Conservation (phyloP, 2,888 invertebrate species). For the Epistrophella euchroma region DNA sequence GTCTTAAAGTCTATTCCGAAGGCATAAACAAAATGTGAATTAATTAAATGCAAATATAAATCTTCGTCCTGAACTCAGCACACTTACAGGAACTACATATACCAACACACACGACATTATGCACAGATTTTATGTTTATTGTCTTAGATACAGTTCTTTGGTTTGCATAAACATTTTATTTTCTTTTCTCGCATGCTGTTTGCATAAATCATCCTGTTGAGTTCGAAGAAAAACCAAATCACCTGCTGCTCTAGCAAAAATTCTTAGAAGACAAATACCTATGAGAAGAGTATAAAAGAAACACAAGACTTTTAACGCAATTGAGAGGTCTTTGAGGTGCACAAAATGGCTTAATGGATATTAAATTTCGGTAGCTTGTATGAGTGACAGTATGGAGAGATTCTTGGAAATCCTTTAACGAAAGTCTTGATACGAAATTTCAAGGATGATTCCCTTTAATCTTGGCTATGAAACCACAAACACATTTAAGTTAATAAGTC, state of each 20-base stretch:
- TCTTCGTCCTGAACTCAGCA: conserved; percentile 6
- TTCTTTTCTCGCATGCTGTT: conserved; percentile 1
- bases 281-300: neutral
- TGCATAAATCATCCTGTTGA: conserved; percentile 27
- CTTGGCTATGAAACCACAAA: conserved; percentile 1
- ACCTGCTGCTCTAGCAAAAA: conserved; percentile 18
- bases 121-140: conserved; percentile 35
- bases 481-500: neutral
- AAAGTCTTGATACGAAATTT: neutral
- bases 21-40: conserved; percentile 3
- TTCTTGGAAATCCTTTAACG: neutral
- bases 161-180: conserved; percentile 19
- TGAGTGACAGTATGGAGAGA: too few species aligned
- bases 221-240: conserved; percentile 11
- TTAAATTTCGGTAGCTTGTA: neutral
- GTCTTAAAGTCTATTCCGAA: neutral
- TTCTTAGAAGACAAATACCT: neutral
- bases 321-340: neutral
- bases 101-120: conserved; percentile 1
- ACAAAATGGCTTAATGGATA: neutral
- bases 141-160: conserved; percentile 18
- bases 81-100: neutral
- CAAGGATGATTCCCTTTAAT: neutral
- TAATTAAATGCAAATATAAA: conserved; percentile 33
- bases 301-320: neutral